Evolutionary conservation across 2,113 vertebrate species (phyloP).

Genomic region (Calyptomena viridis): DNA sequence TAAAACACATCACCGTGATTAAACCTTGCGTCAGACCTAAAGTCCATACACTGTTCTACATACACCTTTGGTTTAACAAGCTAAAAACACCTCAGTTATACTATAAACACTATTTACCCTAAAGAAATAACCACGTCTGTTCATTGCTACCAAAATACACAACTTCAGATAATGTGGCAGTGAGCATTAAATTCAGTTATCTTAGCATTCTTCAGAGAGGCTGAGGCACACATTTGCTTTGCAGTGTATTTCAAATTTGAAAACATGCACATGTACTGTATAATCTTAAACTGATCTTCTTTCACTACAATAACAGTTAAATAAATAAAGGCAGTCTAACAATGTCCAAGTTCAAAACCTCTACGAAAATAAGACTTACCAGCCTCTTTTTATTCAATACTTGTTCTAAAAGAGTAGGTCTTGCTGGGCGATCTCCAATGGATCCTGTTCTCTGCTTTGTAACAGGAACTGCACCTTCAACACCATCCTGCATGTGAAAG

Average conservation of each 20-base stretch:
- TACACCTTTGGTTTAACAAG: not conserved
- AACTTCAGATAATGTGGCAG: not conserved
- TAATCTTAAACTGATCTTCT: not conserved
- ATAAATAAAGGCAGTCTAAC: not conserved
- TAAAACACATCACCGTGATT: not conserved
- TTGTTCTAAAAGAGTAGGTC: conserved; percentile 94
- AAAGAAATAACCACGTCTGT: not conserved
- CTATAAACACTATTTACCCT: not conserved
- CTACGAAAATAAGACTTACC: conserved; percentile 72
- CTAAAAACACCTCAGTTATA: not conserved
- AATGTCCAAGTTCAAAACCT: not conserved
- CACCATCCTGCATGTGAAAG: conserved; percentile 77
- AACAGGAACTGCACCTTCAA: conserved; percentile 88
- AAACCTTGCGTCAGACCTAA: not conserved
- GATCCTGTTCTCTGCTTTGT: conserved; percentile 90
- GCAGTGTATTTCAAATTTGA: not conserved
- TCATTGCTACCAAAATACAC: not conserved
- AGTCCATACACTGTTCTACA: not conserved
- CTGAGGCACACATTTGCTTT: not conserved
- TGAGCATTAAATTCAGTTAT: not conserved
- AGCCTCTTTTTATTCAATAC: conserved; percentile 97
- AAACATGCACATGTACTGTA: not conserved
- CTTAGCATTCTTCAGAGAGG: not conserved
- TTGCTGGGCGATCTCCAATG: conserved; percentile 90
- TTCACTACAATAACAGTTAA: not conserved